Evolutionary conservation across 2,888 invertebrate species (phyloP).

Genomic region (Odontothrips loti): DNA sequence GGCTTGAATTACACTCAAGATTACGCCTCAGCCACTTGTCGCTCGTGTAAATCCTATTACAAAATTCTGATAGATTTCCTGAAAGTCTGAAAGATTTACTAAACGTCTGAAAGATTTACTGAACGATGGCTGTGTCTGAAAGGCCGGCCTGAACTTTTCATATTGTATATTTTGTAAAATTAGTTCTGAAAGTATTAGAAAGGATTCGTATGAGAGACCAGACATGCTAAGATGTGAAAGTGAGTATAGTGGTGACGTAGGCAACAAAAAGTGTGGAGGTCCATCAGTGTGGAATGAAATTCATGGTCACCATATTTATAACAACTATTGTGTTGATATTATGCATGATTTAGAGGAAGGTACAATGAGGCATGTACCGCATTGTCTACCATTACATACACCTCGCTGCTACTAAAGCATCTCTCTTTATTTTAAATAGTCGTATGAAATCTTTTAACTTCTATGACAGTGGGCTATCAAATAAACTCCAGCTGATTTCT

Average conservation of each 20-base stretch:
- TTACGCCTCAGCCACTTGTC: neutral
- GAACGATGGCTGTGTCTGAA: too few relatives aligned
- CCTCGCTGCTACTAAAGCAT: neutral
- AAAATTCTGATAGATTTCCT: too few relatives aligned
- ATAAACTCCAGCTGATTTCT: neutral
- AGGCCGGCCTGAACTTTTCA: too few relatives aligned
- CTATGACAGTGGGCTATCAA: neutral
- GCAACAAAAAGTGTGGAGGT: neutral
- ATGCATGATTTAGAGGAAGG: neutral
- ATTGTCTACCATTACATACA: neutral
- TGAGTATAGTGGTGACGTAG: neutral
- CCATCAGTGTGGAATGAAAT: neutral
- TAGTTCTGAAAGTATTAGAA: neutral
- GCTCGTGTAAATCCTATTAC: too few relatives aligned
- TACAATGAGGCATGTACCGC: neutral
- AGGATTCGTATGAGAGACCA: neutral
- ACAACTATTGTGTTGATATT: neutral
- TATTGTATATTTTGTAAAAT: neutral
- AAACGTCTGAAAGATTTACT: too few relatives aligned
- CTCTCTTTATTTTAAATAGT: neutral
- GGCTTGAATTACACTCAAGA: neutral
- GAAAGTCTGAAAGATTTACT: too few relatives aligned
- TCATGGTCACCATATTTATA: neutral
- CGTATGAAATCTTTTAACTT: neutral
- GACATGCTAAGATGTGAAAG: neutral